These are phyloP conservation scores for Heterohyrax brucei DNA, from an alignment of 2,797 vertebrate genomes.

Conservation along the genomic window DNA sequence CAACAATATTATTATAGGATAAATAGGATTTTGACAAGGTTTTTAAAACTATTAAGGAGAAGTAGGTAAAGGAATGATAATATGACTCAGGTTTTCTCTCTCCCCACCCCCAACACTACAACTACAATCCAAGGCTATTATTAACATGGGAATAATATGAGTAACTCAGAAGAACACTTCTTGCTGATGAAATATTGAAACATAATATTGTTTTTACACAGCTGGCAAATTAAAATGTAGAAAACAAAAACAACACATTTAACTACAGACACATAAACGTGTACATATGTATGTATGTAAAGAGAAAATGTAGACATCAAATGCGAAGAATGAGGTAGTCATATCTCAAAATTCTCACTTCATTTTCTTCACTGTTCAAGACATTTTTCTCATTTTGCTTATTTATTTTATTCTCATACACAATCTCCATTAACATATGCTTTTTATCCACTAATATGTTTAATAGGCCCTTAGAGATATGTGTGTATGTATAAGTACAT, in stretches of 20 bases:
- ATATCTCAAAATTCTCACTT: background rate
- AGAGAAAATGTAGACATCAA: background rate
- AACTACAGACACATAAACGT: background rate
- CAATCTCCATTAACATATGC: background rate
- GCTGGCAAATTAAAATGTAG: background rate
- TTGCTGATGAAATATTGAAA: background rate
- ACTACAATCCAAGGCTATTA: background rate
- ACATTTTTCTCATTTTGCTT: background rate
- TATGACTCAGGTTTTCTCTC: background rate
- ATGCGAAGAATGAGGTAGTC: background rate
- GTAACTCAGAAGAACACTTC: background rate
- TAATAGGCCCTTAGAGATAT: background rate
- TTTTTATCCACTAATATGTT: background rate
- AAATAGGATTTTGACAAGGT: background rate
- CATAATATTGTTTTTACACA: background rate
- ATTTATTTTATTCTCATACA: background rate
- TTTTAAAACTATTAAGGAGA: background rate
- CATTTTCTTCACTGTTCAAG: slow-evolving; percentile 48
- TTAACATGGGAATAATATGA: background rate
- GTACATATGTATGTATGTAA: background rate
- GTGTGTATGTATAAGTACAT: too few relatives aligned
- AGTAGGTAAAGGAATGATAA: background rate
- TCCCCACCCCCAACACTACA: background rate
- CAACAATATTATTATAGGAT: background rate
- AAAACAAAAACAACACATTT: background rate